Conservation (phyloP, 1,140 invertebrate species). For the Antheraea mylitta region DNA sequence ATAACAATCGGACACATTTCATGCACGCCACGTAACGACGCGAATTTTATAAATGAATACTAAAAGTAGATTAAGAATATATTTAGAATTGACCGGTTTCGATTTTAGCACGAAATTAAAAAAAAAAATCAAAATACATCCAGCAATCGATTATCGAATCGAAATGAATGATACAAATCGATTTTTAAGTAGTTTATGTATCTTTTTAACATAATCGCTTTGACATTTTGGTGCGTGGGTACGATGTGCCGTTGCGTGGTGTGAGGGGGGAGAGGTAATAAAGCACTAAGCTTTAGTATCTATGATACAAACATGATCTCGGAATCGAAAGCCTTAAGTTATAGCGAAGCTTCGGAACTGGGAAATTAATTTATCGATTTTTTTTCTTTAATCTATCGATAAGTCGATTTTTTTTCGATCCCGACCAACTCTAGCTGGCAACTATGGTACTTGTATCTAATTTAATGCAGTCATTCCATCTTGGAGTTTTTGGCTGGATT, state of each 20-base stretch:
- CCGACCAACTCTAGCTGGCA: no score
- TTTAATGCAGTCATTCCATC: no score
- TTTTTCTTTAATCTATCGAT: no score
- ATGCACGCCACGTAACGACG: neutral
- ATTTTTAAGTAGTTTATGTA: neutral
- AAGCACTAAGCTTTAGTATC: neutral
- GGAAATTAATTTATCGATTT: no score
- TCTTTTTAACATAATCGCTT: neutral
- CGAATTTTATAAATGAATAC: no score
- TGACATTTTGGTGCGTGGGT: neutral
- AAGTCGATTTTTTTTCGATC: no score
- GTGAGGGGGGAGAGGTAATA: neutral
- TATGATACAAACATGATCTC: neutral
- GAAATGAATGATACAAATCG: neutral
- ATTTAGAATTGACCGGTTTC: no score
- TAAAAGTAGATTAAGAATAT: no score
- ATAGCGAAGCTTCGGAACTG: no score
- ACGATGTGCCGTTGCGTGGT: neutral
- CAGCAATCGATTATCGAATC: neutral
- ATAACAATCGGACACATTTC: neutral
- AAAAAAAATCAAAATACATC: neutral
- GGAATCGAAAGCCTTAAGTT: conserved; percentile 5
- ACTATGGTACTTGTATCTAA: no score
- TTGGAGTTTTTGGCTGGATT: no score
- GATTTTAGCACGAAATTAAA: neutral